Evolutionary conservation across 1,140 invertebrate species (phyloP).

Genomic region (Leptinotarsa texana): DNA sequence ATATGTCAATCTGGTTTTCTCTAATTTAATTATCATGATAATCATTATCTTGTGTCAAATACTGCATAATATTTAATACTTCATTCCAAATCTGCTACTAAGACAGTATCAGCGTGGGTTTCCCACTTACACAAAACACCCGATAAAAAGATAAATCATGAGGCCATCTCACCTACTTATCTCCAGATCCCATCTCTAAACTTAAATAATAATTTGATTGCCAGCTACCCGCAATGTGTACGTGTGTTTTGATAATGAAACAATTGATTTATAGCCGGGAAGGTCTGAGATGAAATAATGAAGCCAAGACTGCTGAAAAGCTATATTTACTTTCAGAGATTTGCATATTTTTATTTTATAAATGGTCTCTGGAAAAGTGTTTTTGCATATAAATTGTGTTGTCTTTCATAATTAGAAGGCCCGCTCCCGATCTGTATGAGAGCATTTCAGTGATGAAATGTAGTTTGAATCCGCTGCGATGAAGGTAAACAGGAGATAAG

Average conservation of each 20-base stretch:
- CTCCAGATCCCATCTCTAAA: slow-evolving; percentile 1
- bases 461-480: too few relatives aligned
- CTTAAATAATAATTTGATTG: slow-evolving; percentile 26
- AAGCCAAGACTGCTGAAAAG: background rate
- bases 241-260: slow-evolving; percentile 19
- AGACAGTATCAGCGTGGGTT: background rate
- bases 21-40: too few relatives aligned
- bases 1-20: too few relatives aligned
- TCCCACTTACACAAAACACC: background rate
- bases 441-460: slow-evolving; percentile 2
- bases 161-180: slow-evolving; percentile 10
- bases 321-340: slow-evolving; percentile 13
- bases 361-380: slow-evolving; percentile 9
- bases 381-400: slow-evolving; percentile 24
- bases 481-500: too few relatives aligned
- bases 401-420: slow-evolving; percentile 19
- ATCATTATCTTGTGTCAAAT: too few relatives aligned
- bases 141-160: slow-evolving; percentile 16
- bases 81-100: too few relatives aligned
- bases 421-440: background rate
- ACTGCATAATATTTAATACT: too few relatives aligned
- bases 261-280: slow-evolving; percentile 18
- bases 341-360: slow-evolving; percentile 21
- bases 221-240: slow-evolving; percentile 8
- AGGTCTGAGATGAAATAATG: slow-evolving; percentile 19